Percentiles rank a stretch among this genome's conserved stretches.
These are phyloP conservation scores for Bergia puertoricense DNA, from an alignment of 92 coral and sea anemone genomes.

Conservation along the genomic window DNA sequence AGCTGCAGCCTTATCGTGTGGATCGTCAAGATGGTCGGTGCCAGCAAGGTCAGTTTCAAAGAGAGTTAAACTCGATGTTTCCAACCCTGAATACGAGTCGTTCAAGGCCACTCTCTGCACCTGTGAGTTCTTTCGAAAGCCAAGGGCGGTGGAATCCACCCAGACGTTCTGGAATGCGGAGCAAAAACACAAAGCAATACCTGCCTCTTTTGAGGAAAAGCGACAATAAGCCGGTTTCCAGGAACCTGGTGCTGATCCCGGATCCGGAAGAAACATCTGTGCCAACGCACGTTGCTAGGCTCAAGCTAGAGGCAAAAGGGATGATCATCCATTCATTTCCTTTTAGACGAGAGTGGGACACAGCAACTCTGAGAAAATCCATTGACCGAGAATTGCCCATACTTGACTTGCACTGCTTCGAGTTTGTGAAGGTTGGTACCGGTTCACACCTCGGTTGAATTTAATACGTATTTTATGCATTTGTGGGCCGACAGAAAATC, in stretches of 20 bases:
- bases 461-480: too few species aligned
- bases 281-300: constrained; percentile 15
- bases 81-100: background rate
- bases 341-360: constrained; percentile 31
- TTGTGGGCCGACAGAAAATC: too few species aligned
- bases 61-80: background rate
- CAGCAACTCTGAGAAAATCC: background rate
- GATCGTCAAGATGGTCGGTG: background rate
- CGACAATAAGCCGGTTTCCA: background rate
- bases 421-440: constrained; percentile 28
- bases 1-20: background rate
- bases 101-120: background rate
- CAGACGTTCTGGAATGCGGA: background rate
- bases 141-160: background rate
- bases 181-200: background rate
- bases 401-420: background rate
- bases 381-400: background rate
- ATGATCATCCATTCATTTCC: constrained; percentile 15
- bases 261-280: constrained; percentile 2
- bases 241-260: constrained; percentile 19
- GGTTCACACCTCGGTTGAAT: too few species aligned
- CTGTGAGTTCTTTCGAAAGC: too few species aligned
- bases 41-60: background rate
- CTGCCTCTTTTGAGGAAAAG: background rate
- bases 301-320: background rate